Conservation (phyloP, 2,888 invertebrate genomes). For the Brassicogethes aeneus region DNA sequence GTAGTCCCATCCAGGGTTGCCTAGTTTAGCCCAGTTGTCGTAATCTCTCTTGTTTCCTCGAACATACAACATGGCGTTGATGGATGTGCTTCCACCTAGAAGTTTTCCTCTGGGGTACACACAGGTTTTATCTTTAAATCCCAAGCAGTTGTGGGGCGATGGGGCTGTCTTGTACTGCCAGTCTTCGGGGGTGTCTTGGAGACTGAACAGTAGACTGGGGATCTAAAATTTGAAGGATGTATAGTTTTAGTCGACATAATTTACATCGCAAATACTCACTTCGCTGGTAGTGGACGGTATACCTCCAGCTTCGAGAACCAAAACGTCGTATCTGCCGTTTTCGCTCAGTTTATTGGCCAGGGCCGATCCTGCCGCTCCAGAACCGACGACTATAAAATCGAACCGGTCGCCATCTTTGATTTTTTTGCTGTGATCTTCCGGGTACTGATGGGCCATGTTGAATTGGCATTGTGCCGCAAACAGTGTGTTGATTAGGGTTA, state of each 20-base stretch:
- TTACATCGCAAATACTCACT: constrained; percentile 21
- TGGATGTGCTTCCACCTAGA: constrained; percentile 54
- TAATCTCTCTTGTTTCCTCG: constrained; percentile 56
- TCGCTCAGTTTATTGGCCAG: constrained; percentile 44
- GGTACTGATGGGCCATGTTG: constrained; percentile 18
- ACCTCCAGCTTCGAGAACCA: constrained; percentile 47
- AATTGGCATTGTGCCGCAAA: constrained; percentile 38
- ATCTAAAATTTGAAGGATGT: constrained; percentile 23
- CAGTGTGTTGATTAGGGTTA: constrained; percentile 49
- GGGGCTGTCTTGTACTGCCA: constrained; percentile 44
- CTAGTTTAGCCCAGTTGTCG: constrained; percentile 51
- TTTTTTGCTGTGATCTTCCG: constrained; percentile 19
- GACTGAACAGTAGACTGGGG: constrained; percentile 34
- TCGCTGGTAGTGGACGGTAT: constrained; percentile 42
- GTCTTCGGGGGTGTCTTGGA: constrained; percentile 25
- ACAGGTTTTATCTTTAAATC: constrained; percentile 35
- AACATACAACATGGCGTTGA: constrained; percentile 58
- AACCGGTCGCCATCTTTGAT: constrained; percentile 30
- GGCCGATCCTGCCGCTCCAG: constrained; percentile 45
- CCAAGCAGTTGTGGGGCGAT: constrained; percentile 35
- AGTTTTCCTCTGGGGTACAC: constrained; percentile 52
- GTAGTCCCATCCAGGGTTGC: constrained; percentile 55
- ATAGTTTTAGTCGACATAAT: background rate
- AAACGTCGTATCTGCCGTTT: constrained; percentile 39
- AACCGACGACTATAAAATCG: constrained; percentile 47